Base-by-base conservation (phyloP, 1,140 invertebrate species). In the Mesaphorura yosii region DNA sequence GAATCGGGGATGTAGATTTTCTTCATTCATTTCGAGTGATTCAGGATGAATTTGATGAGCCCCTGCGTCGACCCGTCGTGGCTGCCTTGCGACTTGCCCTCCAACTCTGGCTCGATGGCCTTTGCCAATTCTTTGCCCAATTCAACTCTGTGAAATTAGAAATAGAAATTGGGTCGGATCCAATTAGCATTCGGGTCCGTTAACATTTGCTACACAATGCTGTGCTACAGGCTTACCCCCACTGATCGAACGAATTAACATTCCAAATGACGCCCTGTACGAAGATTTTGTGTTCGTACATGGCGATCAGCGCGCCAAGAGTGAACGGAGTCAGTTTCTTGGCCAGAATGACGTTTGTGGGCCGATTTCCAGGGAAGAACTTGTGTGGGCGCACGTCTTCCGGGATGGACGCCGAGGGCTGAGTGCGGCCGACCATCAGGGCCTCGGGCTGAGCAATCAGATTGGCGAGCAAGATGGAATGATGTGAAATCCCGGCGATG, bases 231-330 rank as follows among this genome's bases (percentile, higher is more conserved):
- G 72, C 76, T 75, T 75, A 86, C 84, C 95, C 96, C 93, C 94
- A 99, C 70, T 99, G 96, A 75, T 99, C 96, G 72, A 86, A 99
- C 0, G 94, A 98, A 71, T 99, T 99, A 65, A 99, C 96, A 69
- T 96, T 87, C 96, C 96, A 99, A 64, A 99, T 91, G 15, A 94
- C 79, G 51, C 95, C 95, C 73, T 99, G 95, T 2, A 84, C 82
- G 74, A 98, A 98, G 63, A 99, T 98, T 72, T 99, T 99, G 68
- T 96, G 91, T 70, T 98, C 95, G 69, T 99, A 98, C 68, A 91
- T 79, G 20, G 87, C 88, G 69, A 98, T 96, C n/a, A 99, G 73
- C 40, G 83, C 81, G 55, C 96, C 96, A 17, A 99, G 76, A 5
- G 78, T 91, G 73, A 96, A 96, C 7, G 96, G 95, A 10, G 86